Base-by-base conservation (phyloP, 2,797 vertebrate genomes). In the Acanthiza pusilla region DNA sequence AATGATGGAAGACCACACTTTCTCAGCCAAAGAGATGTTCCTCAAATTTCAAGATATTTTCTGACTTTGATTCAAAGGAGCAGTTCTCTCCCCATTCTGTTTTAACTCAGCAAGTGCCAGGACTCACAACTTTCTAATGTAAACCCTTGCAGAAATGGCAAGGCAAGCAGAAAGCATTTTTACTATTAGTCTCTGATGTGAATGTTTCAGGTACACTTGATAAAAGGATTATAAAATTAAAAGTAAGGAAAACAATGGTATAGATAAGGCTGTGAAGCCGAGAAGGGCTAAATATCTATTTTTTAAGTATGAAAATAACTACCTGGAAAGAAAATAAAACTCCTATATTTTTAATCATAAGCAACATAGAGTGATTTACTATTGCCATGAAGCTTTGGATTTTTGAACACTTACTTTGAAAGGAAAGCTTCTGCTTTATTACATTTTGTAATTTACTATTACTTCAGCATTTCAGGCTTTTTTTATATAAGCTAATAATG, bases 391-490 rank as follows among this genome's bases (percentile, higher is more conserved):
- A 86, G 65, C 74, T 96, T 88, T 58, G 80, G 57, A 92, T 77
- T 96, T 94, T 93, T 89, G 62, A 94, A 88, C 73, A 48, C 38
- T 87, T 84, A 67, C 36, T 85, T 30, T 85, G 36, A 96, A 96
- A 88, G 30, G 29, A 87, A 89, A 73, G 43, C 60, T 94, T 83
- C 54, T 62, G 60, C n/a, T 91, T 87, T 89, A 91, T 92, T 90
- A 68, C 22, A 86, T 74, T 85, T 62, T 94, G 21, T 77, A 96
- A 95, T 96, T 96, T 95, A 97, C 58, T 96, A 94, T 78, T 92
- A 95, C 73, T 89, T 67, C 42, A 95, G 54, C 51, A 96, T 96
- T 97, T 96, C 70, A 76, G 43, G 27, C 19, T 48, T 82, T 74
- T 55, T 95, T 92, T 68, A 51, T 82, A 91, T 88, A 95, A 96